phyloP scores from a whole-genome alignment of 2,888 invertebrate species.

The Mythimna pallens region DNA sequence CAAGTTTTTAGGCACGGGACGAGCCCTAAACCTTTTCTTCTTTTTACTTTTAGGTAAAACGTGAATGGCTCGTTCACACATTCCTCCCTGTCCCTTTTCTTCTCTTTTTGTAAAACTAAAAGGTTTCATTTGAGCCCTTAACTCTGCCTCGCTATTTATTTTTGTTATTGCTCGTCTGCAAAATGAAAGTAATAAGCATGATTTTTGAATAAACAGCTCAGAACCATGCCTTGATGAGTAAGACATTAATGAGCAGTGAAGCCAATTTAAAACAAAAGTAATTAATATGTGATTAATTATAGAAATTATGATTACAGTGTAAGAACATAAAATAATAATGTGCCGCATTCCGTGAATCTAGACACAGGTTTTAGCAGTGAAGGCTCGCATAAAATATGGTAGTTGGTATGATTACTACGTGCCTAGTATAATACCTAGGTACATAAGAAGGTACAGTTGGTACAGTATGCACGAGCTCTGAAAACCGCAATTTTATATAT shows the following conservation, averaged over 20 bases:
- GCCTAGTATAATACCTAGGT: too few species aligned
- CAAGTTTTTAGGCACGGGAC: conserved; percentile 93
- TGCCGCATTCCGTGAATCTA: neutral
- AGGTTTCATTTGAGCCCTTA: conserved; percentile 92
- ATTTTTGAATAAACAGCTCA: conserved; percentile 3
- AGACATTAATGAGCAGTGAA: conserved; percentile 30
- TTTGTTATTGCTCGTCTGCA: conserved; percentile 90
- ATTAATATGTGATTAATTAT: neutral
- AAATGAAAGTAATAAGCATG: conserved; percentile 49
- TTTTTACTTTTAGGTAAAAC: conserved; percentile 81
- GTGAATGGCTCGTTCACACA: conserved; percentile 80
- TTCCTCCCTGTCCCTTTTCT: conserved; percentile 85
- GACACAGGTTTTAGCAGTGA: neutral
- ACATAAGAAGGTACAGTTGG: neutral
- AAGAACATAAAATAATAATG: conserved; percentile 12
- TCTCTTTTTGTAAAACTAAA: conserved; percentile 92
- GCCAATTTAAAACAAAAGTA: conserved; percentile 1
- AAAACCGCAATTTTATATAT: neutral
- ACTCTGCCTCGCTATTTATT: conserved; percentile 91
- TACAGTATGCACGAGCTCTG: neutral
- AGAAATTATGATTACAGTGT: neutral
- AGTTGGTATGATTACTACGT: neutral
- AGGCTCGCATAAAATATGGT: neutral
- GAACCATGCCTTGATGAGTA: neutral
- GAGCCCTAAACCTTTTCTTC: conserved; percentile 92